Evolutionary conservation across 2,797 vertebrate genomes (phyloP).

Genomic region (Macrochelys suwanniensis): DNA sequence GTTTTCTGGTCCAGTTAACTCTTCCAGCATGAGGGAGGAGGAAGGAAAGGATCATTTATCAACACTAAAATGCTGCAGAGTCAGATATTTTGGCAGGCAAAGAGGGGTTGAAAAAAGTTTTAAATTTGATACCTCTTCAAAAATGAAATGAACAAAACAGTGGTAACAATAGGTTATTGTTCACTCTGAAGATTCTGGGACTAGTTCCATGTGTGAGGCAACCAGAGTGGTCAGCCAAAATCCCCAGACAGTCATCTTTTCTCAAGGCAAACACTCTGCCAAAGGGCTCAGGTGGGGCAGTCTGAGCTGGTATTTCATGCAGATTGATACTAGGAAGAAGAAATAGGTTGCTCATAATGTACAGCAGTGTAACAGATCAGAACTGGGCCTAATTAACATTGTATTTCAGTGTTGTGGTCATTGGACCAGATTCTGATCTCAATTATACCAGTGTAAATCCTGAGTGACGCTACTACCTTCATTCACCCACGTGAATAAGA

Average conservation of each 20-base stretch:
- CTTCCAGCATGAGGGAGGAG: not conserved
- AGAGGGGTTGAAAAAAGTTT: not conserved
- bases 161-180: constrained; percentile 12
- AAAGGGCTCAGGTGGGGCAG: not conserved
- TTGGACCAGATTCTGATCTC: not conserved
- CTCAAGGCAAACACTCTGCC: not conserved
- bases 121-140: constrained; percentile 14
- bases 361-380: rapidly evolving
- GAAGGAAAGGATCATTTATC: not conserved
- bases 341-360: constrained; percentile 11
- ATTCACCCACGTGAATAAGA: not conserved
- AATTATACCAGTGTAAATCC: not conserved
- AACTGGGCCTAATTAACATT: not conserved
- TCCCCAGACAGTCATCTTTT: not conserved
- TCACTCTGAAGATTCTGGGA: not conserved
- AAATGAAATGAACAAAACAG: not conserved
- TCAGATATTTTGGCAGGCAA: not conserved
- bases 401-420: not conserved
- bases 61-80: not conserved
- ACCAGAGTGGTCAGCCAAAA: not conserved
- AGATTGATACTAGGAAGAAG: not conserved
- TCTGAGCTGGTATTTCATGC: not conserved
- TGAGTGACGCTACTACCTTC: not conserved
- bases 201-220: not conserved
- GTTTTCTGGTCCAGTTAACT: not conserved